Conservation (phyloP, 2,113 vertebrate species). For the Aspiorhynchus laticeps region DNA sequence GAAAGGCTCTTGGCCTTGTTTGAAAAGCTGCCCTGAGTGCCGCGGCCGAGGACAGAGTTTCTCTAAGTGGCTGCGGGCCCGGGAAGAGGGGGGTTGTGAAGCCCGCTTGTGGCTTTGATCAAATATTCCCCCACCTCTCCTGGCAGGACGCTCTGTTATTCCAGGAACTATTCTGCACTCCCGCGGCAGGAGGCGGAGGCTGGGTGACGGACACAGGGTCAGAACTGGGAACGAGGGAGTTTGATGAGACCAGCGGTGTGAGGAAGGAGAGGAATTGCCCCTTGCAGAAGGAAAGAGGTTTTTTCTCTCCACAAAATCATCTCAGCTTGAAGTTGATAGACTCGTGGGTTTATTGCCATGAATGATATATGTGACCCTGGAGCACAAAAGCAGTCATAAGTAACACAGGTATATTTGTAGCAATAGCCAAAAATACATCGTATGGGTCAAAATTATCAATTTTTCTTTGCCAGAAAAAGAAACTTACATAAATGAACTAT, state of each 20-base stretch:
- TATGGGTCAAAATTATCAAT: too few relatives aligned
- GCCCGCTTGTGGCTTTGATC: slow-evolving; percentile 61
- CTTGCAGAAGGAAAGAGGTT: not conserved
- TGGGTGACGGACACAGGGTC: slow-evolving; percentile 50
- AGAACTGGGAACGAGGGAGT: slow-evolving; percentile 27
- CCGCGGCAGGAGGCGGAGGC: slow-evolving; percentile 32
- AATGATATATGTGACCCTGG: slow-evolving; percentile 20
- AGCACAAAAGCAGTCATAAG: too few relatives aligned
- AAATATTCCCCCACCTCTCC: slow-evolving; percentile 60
- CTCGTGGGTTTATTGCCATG: slow-evolving; percentile 8
- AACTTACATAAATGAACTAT: too few relatives aligned
- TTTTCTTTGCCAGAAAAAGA: too few relatives aligned
- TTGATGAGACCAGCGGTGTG: slow-evolving; percentile 12
- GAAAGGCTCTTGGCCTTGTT: slow-evolving; percentile 50
- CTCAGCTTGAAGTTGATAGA: not conserved
- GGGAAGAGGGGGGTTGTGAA: slow-evolving; percentile 35
- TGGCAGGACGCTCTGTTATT: slow-evolving; percentile 68
- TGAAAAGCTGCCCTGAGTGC: slow-evolving; percentile 55
- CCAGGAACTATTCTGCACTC: slow-evolving; percentile 65
- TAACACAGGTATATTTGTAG: too few relatives aligned
- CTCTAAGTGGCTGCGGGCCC: slow-evolving; percentile 58
- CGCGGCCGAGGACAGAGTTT: slow-evolving; percentile 47
- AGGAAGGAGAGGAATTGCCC: slow-evolving; percentile 3
- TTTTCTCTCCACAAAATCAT: not conserved
- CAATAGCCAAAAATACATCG: too few relatives aligned